Evolutionary conservation across 1,140 invertebrate genomes (phyloP), one percentile per base, ranked within the genome.

Genomic region (Platyscapa corneri): DNA sequence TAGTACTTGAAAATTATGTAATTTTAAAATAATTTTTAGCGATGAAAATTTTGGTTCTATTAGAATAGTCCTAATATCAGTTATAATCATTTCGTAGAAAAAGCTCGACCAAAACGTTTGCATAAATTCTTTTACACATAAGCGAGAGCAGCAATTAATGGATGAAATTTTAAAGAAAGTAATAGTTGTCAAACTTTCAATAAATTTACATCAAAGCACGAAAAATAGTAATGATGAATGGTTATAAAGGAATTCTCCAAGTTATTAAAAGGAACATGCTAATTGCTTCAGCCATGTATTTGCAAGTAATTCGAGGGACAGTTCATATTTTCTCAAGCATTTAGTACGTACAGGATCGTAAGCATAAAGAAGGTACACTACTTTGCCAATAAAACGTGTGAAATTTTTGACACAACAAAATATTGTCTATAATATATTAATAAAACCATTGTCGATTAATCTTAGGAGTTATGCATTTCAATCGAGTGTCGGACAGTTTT

Each of bases 301-400:
- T 37, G 23, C 37, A 65, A 39, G 76, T 0, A 8, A 3, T 78
- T 79, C 3, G 32, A 39, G 65, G 77, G 27, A 79, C 16, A 12
- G 12, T 39, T 60, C 23, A 37, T 78, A 78, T 78, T 78, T 78
- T 64, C 32, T 32, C 14, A 78, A 78, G 37, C 53, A 78, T 78
- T 78, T 78, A 78, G 76, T 78, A 14, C 75, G 20, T 20, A 20
- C 3, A 64, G 32, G 39, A 78, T 78, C 53, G 27, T 46, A n/a
- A 79, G 39, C 64, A 65, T 64, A 16, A 64, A 7, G 30, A 79
- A 79, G 3, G 27, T 27, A 67, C 8, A 18, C 3, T 20, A 18
- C 16, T 72, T 82, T 53, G 80, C 46, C 65, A 72, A 70, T 82
- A 42, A 56, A 72, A 49, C 23, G 46, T 34, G 79, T 39, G 32